A percentile compares a stretch with the other conserved stretches of the same genome.
These are phyloP conservation scores for Chelonia mydas DNA, from an alignment of 2,797 vertebrate genomes.

Conservation along the genomic window DNA sequence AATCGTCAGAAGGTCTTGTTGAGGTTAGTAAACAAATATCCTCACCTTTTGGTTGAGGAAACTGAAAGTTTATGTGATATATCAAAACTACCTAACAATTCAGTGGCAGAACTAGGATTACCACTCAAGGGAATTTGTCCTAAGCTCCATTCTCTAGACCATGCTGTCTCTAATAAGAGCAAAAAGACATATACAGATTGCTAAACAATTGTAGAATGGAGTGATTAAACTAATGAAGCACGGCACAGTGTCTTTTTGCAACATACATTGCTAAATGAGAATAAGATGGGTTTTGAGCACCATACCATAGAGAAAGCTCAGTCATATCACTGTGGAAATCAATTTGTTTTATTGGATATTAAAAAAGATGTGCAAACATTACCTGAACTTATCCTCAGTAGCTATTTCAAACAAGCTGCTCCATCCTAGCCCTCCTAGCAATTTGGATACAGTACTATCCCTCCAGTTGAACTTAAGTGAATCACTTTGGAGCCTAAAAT, in stretches of 20 bases:
- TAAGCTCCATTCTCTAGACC: not conserved
- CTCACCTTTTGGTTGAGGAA: not conserved
- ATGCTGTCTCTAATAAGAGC: not conserved
- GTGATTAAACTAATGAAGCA: not conserved
- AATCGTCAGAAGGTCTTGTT: not conserved
- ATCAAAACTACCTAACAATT: accelerated
- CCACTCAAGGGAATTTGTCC: not conserved
- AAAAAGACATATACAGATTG: accelerated
- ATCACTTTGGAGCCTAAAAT: not conserved
- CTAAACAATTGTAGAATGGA: not conserved
- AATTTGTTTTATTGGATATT: not conserved
- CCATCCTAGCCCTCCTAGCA: not conserved
- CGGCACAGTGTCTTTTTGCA: not conserved
- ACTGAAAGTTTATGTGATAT: not conserved
- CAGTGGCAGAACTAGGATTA: not conserved
- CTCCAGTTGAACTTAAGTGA: accelerated
- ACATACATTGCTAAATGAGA: not conserved
- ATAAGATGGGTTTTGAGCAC: not conserved
- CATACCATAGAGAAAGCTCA: not conserved
- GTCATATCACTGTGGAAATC: not conserved
- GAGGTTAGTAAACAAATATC: not conserved
- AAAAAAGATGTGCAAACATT: not conserved
- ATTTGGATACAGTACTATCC: accelerated
- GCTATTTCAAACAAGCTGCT: not conserved
- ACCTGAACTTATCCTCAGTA: not conserved